Evolutionary conservation across 2,888 invertebrate genomes (phyloP).

Genomic region (Scaptomyza flava): DNA sequence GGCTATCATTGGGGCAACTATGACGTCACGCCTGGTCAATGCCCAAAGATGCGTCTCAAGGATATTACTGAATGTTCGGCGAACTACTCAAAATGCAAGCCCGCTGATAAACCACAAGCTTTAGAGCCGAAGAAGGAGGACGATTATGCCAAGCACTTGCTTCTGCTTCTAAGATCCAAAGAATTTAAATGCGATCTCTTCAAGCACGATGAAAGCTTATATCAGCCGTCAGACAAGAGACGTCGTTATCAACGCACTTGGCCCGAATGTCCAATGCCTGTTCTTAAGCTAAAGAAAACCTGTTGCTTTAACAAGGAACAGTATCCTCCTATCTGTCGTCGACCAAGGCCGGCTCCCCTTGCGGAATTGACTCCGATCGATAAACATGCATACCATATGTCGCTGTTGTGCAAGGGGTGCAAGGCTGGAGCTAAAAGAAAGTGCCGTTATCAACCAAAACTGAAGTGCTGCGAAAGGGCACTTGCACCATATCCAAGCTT

Average conservation of each 20-base stretch:
- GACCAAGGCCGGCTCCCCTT: neutral
- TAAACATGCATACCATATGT: slow-evolving; percentile 24
- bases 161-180: slow-evolving; percentile 10
- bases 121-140: neutral
- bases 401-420: neutral
- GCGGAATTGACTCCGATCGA: slow-evolving; percentile 9
- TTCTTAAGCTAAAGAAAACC: slow-evolving; percentile 31
- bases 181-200: slow-evolving; percentile 19
- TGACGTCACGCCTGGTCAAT: slow-evolving; percentile 24
- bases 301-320: slow-evolving; percentile 47
- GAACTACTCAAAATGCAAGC: neutral
- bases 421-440: neutral
- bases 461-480: slow-evolving; percentile 25
- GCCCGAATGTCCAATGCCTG: slow-evolving; percentile 45
- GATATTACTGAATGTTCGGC: neutral
- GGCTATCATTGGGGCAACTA: slow-evolving; percentile 41
- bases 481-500: slow-evolving; percentile 51
- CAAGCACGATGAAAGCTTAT: slow-evolving; percentile 32
- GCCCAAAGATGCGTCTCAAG: slow-evolving; percentile 27
- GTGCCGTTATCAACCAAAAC: neutral
- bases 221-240: slow-evolving; percentile 45
- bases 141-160: slow-evolving; percentile 31
- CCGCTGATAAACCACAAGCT: neutral
- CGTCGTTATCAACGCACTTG: slow-evolving; percentile 54
- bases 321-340: slow-evolving; percentile 23